Conservation (phyloP, 2,797 vertebrate genomes). For the Neomorphus geoffroyi region DNA sequence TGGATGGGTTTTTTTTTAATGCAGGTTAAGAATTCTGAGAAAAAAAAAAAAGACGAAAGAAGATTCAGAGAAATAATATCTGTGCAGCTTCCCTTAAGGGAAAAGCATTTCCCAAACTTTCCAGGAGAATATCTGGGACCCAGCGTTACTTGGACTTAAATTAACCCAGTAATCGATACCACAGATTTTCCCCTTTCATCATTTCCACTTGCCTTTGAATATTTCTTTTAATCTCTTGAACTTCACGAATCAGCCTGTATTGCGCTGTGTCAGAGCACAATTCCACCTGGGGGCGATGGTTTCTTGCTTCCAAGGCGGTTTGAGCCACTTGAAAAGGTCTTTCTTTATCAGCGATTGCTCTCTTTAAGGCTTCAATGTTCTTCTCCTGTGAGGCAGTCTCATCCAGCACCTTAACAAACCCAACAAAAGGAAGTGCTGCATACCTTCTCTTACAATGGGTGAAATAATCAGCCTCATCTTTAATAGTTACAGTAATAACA, state of each 20-base stretch:
- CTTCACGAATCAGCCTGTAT: conserved; percentile 79
- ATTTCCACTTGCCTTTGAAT: conserved; percentile 77
- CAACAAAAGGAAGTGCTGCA: not conserved
- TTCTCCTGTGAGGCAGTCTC: conserved; percentile 84
- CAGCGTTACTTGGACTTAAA: not conserved
- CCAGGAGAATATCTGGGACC: not conserved
- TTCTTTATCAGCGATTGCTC: conserved; percentile 82
- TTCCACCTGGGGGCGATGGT: conserved; percentile 83
- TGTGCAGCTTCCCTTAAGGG: not conserved
- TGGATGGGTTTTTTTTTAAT: not conserved
- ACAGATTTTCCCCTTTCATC: not conserved
- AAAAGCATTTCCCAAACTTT: not conserved
- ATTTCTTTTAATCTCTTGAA: conserved; percentile 80
- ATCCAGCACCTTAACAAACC: conserved; percentile 79
- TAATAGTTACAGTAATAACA: not conserved
- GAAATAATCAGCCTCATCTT: not conserved
- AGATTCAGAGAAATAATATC: not conserved
- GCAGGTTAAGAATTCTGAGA: not conserved
- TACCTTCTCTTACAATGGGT: not conserved
- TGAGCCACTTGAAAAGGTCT: conserved; percentile 82
- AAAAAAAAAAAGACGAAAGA: not conserved
- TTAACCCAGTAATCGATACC: not conserved
- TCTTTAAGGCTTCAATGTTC: conserved; percentile 79
- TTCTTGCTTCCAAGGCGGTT: conserved; percentile 80
- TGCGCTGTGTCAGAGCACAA: conserved; percentile 84